Conservation (phyloP, 1,140 invertebrate genomes). For the Drosophila arawakana region DNA sequence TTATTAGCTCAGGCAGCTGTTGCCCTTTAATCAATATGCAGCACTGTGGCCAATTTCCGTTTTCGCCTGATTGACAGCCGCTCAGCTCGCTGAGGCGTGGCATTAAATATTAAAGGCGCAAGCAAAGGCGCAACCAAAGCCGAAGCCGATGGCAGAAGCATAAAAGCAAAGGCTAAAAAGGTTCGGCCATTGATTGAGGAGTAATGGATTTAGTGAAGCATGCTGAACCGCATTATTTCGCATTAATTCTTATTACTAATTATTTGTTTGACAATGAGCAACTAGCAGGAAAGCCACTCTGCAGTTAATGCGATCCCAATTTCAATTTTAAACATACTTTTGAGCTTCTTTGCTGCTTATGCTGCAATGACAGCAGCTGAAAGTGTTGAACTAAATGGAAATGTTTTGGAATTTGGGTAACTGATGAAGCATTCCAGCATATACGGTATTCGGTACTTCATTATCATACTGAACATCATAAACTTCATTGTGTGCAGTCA, state of each 20-base stretch:
- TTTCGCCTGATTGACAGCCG: constrained; percentile 29
- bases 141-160: constrained; percentile 16
- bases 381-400: no score
- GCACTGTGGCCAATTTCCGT: constrained; percentile 13
- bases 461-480: neutral
- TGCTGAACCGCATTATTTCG: constrained; percentile 24
- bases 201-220: constrained; percentile 26
- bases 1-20: constrained; percentile 15
- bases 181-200: constrained; percentile 7
- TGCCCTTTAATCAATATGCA: constrained; percentile 32
- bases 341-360: neutral
- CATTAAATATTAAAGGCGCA: constrained; percentile 8
- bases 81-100: constrained; percentile 12
- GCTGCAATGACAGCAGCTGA: neutral
- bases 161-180: constrained; percentile 6
- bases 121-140: no score
- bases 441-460: neutral
- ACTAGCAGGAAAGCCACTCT: constrained; percentile 28
- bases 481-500: neutral
- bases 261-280: constrained; percentile 47
- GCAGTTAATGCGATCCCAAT: neutral
- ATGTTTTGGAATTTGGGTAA: no score
- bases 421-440: no score
- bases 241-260: constrained; percentile 43
- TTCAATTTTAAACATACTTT: constrained; percentile 2